phyloP scores from a whole-genome alignment of 2,113 vertebrate genomes.

The Macaca mulatta region DNA sequence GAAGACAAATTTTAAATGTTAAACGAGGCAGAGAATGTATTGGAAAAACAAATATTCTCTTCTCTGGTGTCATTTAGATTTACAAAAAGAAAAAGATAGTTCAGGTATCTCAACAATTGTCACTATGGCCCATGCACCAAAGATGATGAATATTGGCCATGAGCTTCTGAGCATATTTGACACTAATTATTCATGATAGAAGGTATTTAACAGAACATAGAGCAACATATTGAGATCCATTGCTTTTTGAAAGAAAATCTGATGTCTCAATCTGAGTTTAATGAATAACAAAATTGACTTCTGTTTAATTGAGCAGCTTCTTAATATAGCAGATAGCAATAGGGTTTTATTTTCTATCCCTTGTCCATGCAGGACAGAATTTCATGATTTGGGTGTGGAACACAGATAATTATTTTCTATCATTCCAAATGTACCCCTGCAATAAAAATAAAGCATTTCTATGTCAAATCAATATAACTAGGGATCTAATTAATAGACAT shows the following conservation, averaged over 20 bases:
- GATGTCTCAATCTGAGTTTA: slow-evolving; percentile 62
- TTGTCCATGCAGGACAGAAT: neutral
- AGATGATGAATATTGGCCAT: slow-evolving; percentile 64
- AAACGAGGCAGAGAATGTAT: slow-evolving; percentile 17
- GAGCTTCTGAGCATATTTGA: slow-evolving; percentile 23
- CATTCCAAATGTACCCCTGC: neutral
- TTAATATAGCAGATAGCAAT: neutral
- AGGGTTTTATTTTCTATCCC: slow-evolving; percentile 30
- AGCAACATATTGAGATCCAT: slow-evolving; percentile 73
- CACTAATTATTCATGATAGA: slow-evolving; percentile 71
- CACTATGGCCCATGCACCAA: slow-evolving; percentile 37
- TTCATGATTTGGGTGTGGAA: neutral
- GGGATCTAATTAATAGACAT: slow-evolving; percentile 18
- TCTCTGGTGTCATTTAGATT: slow-evolving; percentile 61
- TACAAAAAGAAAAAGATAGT: slow-evolving; percentile 56
- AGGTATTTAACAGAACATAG: slow-evolving; percentile 71
- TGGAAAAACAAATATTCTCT: slow-evolving; percentile 42
- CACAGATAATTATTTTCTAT: neutral
- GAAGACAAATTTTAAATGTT: slow-evolving; percentile 38
- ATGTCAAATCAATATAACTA: slow-evolving; percentile 19
- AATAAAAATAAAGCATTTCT: slow-evolving; percentile 14
- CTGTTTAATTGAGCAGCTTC: slow-evolving; percentile 62
- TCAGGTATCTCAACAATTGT: slow-evolving; percentile 65
- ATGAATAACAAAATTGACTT: slow-evolving; percentile 70
- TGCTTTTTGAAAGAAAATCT: slow-evolving; percentile 76